Conservation (phyloP, 2,888 invertebrate genomes). For the Philhelius pedissequus region DNA sequence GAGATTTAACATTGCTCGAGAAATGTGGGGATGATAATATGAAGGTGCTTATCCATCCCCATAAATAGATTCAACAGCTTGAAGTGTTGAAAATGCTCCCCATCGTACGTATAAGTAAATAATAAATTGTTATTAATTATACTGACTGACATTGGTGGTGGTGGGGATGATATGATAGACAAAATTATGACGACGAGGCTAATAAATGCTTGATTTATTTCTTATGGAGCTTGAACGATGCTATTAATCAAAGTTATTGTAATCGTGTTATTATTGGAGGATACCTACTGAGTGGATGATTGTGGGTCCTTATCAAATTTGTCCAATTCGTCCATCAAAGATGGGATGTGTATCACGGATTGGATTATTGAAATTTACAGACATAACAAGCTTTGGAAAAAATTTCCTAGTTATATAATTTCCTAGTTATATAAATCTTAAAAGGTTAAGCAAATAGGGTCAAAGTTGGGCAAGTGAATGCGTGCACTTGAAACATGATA, state of each 20-base stretch:
- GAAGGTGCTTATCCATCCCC: neutral
- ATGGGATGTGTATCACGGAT: neutral
- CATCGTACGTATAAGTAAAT: neutral
- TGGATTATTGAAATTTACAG: neutral
- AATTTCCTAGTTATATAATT: no score
- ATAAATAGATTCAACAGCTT: constrained; percentile 44
- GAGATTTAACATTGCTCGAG: neutral
- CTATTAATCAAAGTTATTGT: neutral
- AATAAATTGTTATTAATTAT: neutral
- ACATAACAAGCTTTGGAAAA: no score
- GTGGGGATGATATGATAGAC: neutral
- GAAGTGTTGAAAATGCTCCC: constrained; percentile 41
- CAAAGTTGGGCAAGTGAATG: no score
- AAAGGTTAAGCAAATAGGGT: no score
- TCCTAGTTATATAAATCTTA: no score
- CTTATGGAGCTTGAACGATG: neutral
- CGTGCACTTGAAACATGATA: no score
- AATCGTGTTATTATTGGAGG: neutral
- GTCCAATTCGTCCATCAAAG: neutral
- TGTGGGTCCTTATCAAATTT: neutral
- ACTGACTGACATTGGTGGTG: neutral
- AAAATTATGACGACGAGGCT: neutral
- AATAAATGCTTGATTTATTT: constrained; percentile 3
- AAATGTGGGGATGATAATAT: neutral
- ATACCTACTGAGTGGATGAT: neutral